Percentiles rank a stretch among this genome's conserved stretches.
Evolutionary conservation across 2,113 vertebrate genomes (phyloP).

Genomic region (Festucalex cinctus): DNA sequence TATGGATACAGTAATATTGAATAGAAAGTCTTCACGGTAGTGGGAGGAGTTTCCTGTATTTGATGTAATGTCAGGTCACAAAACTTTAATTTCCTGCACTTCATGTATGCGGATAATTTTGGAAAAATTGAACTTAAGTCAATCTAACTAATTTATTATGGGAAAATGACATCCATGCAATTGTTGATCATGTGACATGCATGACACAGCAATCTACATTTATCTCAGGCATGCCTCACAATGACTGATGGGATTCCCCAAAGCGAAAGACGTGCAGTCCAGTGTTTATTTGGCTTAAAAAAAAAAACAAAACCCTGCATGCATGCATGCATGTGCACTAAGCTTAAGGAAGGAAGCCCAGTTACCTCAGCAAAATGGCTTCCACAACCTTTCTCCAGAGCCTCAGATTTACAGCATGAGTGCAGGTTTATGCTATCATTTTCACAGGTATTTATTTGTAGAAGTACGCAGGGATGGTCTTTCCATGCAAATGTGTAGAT

Average conservation of each 20-base stretch:
- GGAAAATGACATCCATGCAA: not conserved
- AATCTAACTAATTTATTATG: not conserved
- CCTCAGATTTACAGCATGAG: conserved; percentile 27
- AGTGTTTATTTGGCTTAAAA: conserved; percentile 54
- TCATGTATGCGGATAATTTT: too few species aligned
- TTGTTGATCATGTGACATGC: not conserved
- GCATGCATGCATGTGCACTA: conserved; percentile 41
- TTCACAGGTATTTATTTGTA: conserved; percentile 31
- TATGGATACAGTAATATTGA: not conserved
- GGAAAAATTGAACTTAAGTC: not conserved
- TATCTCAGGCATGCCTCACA: too few species aligned
- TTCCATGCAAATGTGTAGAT: conserved; percentile 42
- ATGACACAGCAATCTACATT: conserved; percentile 51
- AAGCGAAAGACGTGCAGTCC: conserved; percentile 55
- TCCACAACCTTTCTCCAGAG: conserved; percentile 22
- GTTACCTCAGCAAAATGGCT: conserved; percentile 34
- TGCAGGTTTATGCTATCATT: conserved; percentile 41
- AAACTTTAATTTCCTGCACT: too few species aligned
- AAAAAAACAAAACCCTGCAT: conserved; percentile 2
- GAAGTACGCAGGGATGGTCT: not conserved
- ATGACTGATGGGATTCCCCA: conserved; percentile 58
- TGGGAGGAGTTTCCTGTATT: not conserved
- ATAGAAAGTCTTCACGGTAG: not conserved
- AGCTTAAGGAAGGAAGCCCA: conserved; percentile 34
- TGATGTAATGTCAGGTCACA: too few species aligned